Conservation (phyloP, 2,113 vertebrate genomes). For the Mellivora capensis region DNA sequence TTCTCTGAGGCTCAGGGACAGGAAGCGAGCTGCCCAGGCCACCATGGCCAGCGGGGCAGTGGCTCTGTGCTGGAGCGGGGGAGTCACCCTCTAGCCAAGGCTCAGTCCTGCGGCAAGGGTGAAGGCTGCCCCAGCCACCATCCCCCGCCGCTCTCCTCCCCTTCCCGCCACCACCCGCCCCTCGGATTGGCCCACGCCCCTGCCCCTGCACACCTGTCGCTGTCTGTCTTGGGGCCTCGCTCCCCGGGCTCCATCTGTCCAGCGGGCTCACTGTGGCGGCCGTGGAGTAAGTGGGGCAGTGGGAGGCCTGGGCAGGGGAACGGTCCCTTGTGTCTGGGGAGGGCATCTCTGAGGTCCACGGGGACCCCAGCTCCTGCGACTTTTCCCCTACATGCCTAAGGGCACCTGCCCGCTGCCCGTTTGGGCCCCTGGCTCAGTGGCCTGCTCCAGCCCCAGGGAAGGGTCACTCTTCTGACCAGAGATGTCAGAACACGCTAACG, state of each 20-base stretch:
- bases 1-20: background rate
- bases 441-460: background rate
- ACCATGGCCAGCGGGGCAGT: background rate
- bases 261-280: background rate
- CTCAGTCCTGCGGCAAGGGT: background rate
- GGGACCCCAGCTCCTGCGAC: background rate
- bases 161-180: accelerated
- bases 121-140: background rate
- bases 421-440: background rate
- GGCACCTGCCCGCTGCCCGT: accelerated
- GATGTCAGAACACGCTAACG: background rate
- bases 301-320: background rate
- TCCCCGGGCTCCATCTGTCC: background rate
- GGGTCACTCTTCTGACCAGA: background rate
- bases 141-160: background rate
- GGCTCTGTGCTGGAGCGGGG: background rate
- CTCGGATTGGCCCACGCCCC: background rate
- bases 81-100: background rate
- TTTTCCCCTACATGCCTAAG: background rate
- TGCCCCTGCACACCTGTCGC: constrained; percentile 28
- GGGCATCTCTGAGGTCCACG: background rate
- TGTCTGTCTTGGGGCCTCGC: background rate
- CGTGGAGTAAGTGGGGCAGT: constrained; percentile 46
- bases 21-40: background rate
- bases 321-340: background rate